Base-by-base conservation (phyloP, 35 echinoderm and acorn worm genomes). In the Apostichopus japonicus region DNA sequence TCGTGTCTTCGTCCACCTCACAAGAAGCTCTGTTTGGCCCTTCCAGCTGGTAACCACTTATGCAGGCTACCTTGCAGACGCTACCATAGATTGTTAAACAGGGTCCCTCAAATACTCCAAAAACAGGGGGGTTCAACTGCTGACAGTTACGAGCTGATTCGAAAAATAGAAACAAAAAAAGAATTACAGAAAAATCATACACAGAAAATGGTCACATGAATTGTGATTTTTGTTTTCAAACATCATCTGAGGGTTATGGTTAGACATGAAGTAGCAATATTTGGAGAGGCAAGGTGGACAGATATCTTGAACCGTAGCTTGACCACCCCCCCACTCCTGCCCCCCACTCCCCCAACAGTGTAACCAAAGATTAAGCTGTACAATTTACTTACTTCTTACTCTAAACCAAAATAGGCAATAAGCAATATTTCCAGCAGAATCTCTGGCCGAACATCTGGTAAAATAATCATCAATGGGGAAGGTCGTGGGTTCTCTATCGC, bases 21-120 rank as follows among this genome's bases (percentile, higher is more conserved):
- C 90, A 92, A 6, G 78, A 55, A 22, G 77, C 44, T 55, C n/a
- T 92, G 55, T 92, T 24, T 54, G 90, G 73, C 27, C 90, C 90
- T 54, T 77, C n/a, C n/a, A 92, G 77, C 56, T 77, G 73, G 24
- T 92, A 92, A 56, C 90, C 90, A 80, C 57, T 53, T 11, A 79
- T 77, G 22, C 90, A 92, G 16, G 44, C 52, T n/a, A 92, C 56
- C 0, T 55, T 92, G 44, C 90, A 92, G 5, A 65, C 19, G 14
- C 77, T 92, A 13, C 90, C 90, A 59, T 92, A 54, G n/a, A 53
- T 53, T 19, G 73, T 79, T 21, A 59, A 53, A 81, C 90, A 92
- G 2, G 56, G 33, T 27, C 90, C 77, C 6, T 81, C 59, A 22
- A 62, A 79, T 22, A 19, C 55, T 59, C 90, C 90, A 65, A 79